A percentile compares a stretch with the other conserved stretches of the same genome.
Evolutionary conservation across 2,113 vertebrate genomes (phyloP).

Genomic region (Thamnaconus septentrionalis): DNA sequence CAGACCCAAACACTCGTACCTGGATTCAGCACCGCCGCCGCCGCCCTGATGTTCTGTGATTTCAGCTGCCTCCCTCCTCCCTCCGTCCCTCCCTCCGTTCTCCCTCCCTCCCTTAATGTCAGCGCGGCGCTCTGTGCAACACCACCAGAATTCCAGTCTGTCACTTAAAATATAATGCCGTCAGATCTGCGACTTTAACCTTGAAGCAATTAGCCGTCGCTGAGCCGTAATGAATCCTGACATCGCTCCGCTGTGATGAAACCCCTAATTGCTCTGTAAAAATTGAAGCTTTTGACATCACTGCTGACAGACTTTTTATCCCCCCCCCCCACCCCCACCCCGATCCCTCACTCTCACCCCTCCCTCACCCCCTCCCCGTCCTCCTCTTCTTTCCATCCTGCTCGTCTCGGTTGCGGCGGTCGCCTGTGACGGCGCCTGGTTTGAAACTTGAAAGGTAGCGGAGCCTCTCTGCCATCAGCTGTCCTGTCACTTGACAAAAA

Average conservation of each 20-base stretch:
- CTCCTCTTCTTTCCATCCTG: conserved; percentile 35
- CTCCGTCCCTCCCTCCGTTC: conserved; percentile 54
- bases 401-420: conserved; percentile 64
- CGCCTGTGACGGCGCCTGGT: conserved; percentile 71
- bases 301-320: conserved; percentile 75
- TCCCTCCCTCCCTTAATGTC: conserved; percentile 66
- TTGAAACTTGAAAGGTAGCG: conserved; percentile 80
- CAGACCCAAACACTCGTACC: conserved; percentile 19
- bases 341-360: not conserved
- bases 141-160: conserved; percentile 73
- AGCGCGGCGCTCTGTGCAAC: conserved; percentile 64
- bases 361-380: not conserved
- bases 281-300: conserved; percentile 81
- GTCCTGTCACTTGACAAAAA: conserved; percentile 78
- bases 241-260: conserved; percentile 80
- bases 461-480: conserved; percentile 78
- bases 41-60: not conserved
- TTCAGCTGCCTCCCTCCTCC: conserved; percentile 6
- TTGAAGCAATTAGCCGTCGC: conserved; percentile 84
- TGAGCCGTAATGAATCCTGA: conserved; percentile 81
- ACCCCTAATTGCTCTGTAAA: conserved; percentile 82
- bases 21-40: no score
- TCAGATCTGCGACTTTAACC: conserved; percentile 84
- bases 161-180: conserved; percentile 83
- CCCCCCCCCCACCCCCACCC: not conserved